phyloP scores from a whole-genome alignment of 1,140 invertebrate genomes.

The Pseudoatta argentina region DNA sequence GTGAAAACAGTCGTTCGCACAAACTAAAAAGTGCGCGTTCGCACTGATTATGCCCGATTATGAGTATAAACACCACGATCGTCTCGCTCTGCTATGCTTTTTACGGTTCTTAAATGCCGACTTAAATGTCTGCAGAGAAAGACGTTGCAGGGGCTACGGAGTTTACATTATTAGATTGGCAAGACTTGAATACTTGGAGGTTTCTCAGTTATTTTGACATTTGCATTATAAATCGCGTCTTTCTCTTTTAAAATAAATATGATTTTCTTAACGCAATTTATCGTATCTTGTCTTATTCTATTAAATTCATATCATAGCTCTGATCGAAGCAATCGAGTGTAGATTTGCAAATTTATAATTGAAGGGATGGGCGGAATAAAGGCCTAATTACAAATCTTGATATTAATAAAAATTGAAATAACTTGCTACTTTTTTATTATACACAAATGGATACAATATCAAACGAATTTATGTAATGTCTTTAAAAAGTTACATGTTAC shows the following conservation, averaged over 20 bases:
- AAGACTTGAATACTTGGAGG: not conserved
- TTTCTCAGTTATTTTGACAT: conserved; percentile 4
- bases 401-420: too few relatives aligned
- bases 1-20: conserved; percentile 28
- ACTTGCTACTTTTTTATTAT: too few relatives aligned
- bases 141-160: not conserved
- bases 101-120: conserved; percentile 29
- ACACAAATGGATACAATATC: too few relatives aligned
- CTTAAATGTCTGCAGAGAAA: conserved; percentile 24
- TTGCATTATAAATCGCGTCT: not conserved
- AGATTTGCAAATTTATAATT: not conserved
- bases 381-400: too few relatives aligned
- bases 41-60: conserved; percentile 35
- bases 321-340: not conserved
- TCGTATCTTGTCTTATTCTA: not conserved
- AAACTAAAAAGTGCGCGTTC: conserved; percentile 7
- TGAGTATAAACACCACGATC: conserved; percentile 28
- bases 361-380: too few relatives aligned
- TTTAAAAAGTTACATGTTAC: too few relatives aligned
- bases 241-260: not conserved
- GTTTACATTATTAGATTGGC: not conserved
- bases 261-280: too few relatives aligned
- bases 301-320: not conserved
- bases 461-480: too few relatives aligned
- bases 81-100: conserved; percentile 29